Evolutionary conservation across 2,888 invertebrate genomes (phyloP), one percentile per base, ranked within the genome.

Genomic region (Syrista parreyssii): DNA sequence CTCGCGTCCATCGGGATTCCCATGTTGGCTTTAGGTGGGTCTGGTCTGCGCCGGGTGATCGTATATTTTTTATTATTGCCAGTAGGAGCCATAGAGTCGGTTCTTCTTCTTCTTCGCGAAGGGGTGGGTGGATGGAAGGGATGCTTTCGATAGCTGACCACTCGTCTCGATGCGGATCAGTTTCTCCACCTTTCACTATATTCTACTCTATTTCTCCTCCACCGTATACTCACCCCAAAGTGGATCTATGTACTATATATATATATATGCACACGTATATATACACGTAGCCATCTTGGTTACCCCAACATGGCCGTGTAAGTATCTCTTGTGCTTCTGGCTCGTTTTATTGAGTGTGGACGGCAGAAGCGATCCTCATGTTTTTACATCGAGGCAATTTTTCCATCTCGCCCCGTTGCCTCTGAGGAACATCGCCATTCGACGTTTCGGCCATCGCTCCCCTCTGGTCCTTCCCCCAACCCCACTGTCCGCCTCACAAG

Each of bases 331-430:
- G 78, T 78, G 83, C 79, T 83, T 74, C 68, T 75, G 73, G 85
- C 85, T 88, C 89, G 87, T 90, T 91, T 90, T 89, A 91, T 91
- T 85, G 90, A 89, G 90, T 88, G 88, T 85, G 86, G 86, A 88
- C 86, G 87, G 83, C 85, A 85, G 87, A 87, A 87, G 84, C 86
- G 88, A 88, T 90, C 87, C 91, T 91, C 91, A 91, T 91, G 91
- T 91, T 91, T 91, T 91, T 91, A 91, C 91, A 91, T 91, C 89
- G 90, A 88, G 89, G 91, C 91, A 91, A 91, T 91, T 91, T 91
- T 90, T 90, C 90, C 87, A 91, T 90, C 86, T 88, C 89, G 91
- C 89, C 88, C 87, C 88, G 90, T 88, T 91, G 89, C 86, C 83
- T 86, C 77, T 76, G 81, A 80, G 88, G 55, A 86, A 86, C 88